phyloP scores from a whole-genome alignment of 1,140 invertebrate genomes.

The Camponotus vicinus region DNA sequence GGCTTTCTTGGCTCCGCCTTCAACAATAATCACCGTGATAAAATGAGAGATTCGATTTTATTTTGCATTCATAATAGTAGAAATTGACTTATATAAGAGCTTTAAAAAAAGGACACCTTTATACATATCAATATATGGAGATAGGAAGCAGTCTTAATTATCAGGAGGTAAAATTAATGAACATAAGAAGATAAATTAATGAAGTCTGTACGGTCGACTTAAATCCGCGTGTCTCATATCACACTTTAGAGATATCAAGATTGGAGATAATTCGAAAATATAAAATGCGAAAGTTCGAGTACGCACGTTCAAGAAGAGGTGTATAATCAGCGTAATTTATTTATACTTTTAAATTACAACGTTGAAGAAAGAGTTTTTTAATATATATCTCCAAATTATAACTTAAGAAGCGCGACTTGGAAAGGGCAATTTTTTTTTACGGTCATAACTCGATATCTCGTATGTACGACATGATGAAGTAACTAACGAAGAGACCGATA shows the following conservation, averaged over 20 bases:
- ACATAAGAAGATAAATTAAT: neutral
- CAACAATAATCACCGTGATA: slow-evolving; percentile 57
- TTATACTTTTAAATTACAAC: slow-evolving; percentile 31
- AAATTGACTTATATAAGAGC: too few relatives aligned
- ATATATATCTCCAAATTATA: slow-evolving; percentile 40
- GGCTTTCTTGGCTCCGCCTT: slow-evolving; percentile 86
- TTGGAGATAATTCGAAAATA: neutral
- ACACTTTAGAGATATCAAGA: slow-evolving; percentile 12
- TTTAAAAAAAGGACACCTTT: too few relatives aligned
- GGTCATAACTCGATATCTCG: neutral
- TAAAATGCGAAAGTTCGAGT: neutral
- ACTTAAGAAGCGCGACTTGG: slow-evolving; percentile 16
- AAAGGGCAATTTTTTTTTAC: slow-evolving; percentile 42
- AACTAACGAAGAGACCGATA: slow-evolving; percentile 1
- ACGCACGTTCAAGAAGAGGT: neutral
- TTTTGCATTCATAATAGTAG: neutral
- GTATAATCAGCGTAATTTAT: slow-evolving; percentile 16
- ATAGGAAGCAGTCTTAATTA: neutral
- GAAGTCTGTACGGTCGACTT: neutral
- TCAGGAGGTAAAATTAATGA: neutral
- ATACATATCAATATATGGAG: neutral
- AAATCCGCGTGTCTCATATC: neutral
- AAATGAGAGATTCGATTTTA: neutral
- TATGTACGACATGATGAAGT: neutral
- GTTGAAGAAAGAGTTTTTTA: slow-evolving; percentile 27